phyloP scores from a whole-genome alignment of 2,888 invertebrate species.

The Malthinus seriepunctatus region DNA sequence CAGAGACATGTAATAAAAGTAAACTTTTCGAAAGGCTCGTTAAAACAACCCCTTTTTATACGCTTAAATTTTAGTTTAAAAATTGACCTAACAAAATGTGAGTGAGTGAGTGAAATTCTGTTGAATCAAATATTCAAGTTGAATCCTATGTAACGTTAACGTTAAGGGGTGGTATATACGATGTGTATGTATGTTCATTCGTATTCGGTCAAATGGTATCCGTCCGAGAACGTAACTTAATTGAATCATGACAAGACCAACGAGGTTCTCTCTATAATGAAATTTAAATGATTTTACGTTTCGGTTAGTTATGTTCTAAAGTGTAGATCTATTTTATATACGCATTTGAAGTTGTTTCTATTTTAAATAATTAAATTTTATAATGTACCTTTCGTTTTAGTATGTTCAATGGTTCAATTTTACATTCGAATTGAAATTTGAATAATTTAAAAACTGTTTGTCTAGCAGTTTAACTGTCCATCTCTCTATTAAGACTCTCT shows the following conservation, averaged over 20 bases:
- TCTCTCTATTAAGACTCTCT: no score
- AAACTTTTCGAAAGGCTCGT: slow-evolving; percentile 38
- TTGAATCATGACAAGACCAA: slow-evolving; percentile 43
- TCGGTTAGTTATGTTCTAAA: background rate
- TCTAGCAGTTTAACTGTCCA: no score
- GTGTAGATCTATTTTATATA: no score
- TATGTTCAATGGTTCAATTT: no score
- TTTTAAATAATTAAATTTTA: no score
- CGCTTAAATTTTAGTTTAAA: slow-evolving; percentile 21
- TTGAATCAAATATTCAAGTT: no score
- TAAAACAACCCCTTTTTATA: slow-evolving; percentile 35
- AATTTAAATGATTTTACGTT: slow-evolving; percentile 35
- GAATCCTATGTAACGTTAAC: slow-evolving; percentile 10
- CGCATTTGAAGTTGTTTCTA: no score
- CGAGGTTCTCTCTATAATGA: slow-evolving; percentile 34
- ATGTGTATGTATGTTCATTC: background rate
- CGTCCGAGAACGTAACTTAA: slow-evolving; percentile 43
- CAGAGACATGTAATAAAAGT: slow-evolving; percentile 34
- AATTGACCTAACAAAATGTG: slow-evolving; percentile 22
- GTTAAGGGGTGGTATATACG: no score
- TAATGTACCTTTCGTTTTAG: no score
- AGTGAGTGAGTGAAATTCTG: no score
- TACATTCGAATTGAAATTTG: no score
- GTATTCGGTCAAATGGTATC: slow-evolving; percentile 33
- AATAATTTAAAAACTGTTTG: no score